Conservation (phyloP, 1,140 invertebrate species). For the Drosophila kohkoa region DNA sequence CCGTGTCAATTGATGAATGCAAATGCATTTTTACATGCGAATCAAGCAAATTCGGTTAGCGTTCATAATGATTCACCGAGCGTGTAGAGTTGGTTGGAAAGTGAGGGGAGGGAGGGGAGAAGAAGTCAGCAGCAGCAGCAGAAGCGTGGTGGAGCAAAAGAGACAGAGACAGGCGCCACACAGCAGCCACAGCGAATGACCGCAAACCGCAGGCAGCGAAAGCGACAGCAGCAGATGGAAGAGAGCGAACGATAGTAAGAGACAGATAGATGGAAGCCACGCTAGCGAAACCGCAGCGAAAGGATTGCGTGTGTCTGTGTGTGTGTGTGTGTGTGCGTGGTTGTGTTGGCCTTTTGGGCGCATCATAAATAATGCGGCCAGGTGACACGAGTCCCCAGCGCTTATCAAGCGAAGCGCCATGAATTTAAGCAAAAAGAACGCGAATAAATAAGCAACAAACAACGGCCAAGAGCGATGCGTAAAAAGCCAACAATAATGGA, state of each 20-base stretch:
- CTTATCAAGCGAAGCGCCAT: constrained; percentile 50
- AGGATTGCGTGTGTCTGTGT: constrained; percentile 52
- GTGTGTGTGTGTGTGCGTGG: constrained; percentile 10
- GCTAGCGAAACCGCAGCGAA: constrained; percentile 56
- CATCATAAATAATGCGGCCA: constrained; percentile 70
- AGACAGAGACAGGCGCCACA: constrained; percentile 40
- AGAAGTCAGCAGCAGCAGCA: not conserved
- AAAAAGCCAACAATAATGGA: constrained; percentile 31
- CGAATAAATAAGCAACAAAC: constrained; percentile 39
- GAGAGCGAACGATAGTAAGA: not conserved
- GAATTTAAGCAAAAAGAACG: constrained; percentile 31
- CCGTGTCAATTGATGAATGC: constrained; percentile 55
- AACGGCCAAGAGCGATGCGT: not conserved
- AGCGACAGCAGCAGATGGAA: constrained; percentile 15
- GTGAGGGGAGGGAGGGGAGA: not conserved
- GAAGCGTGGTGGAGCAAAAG: not conserved
- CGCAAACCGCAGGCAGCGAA: constrained; percentile 54
- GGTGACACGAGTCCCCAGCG: constrained; percentile 46
- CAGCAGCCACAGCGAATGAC: constrained; percentile 48
- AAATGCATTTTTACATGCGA: constrained; percentile 70
- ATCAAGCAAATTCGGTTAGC: constrained; percentile 52
- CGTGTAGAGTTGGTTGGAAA: not conserved
- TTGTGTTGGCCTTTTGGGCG: constrained; percentile 20
- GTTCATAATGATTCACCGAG: constrained; percentile 54
- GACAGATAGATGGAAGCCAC: constrained; percentile 11